Base-by-base conservation (phyloP, 2,888 invertebrate species). In the Mimumesa dahlbomi region DNA sequence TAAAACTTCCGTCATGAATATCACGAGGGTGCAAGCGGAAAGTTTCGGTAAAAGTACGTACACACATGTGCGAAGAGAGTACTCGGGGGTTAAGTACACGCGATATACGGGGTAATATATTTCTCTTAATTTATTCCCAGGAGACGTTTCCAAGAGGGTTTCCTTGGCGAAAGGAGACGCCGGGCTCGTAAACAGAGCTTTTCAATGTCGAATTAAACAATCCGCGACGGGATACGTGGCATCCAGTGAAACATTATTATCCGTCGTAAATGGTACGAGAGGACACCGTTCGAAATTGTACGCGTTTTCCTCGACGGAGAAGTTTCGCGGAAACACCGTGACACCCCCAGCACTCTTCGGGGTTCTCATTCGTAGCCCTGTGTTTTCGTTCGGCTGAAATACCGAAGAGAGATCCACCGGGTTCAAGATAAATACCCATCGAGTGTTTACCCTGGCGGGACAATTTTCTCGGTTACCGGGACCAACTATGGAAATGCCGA, bases 381-480 rank as follows among this genome's bases (percentile, higher is more conserved):
- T 68, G 54, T 73, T 73, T 64, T 64, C 63, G 11, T 57, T 64
- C 56, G 49, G 40, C 48, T 22, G 45, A 69, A 57, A 68, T 54
- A 61, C 56, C 31, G 29, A 36, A 25, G n/a, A 2, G 45, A 42
- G 62, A 46, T 71, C 56, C 38, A 46, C 29, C 18, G 9, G n/a
- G 42, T 18, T 42, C 18, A 73, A 67, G 69, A 65, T 73, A 73
- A 76, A 74, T 71, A 76, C 40, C 63, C 38, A 45, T 19, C 11
- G 45, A 57, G 63, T 68, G 65, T 73, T 76, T 63, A 62, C 62
- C 40, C 59, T 57, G 53, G 54, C 50, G 43, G 61, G 66, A 76
- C 65, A 73, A 76, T 76, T 76, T 76, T 70, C 73, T 76, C 62
- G 65, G 65, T 21, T 48, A 14, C 61, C 19, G 21, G 40, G 54